Evolutionary conservation across 2,888 invertebrate genomes (phyloP).

Genomic region (Disparrhopalites patrizii): DNA sequence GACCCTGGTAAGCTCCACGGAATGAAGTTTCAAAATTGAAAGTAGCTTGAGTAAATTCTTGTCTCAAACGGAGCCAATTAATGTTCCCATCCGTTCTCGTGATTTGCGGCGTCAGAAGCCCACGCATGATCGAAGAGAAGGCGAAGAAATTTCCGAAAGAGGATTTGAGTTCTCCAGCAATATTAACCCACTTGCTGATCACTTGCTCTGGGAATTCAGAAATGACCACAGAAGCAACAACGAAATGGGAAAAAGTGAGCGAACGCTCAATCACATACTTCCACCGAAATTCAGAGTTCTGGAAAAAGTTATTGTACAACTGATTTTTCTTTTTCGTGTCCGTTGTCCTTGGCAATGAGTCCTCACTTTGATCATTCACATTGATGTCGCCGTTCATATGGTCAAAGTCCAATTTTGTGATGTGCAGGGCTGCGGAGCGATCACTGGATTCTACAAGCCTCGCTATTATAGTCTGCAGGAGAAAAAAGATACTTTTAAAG

Average conservation of each 20-base stretch:
- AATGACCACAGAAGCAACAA: constrained; percentile 37
- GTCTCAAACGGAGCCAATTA: constrained; percentile 43
- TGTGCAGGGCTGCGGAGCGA: constrained; percentile 34
- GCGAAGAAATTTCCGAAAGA: constrained; percentile 45
- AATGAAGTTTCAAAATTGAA: constrained; percentile 45
- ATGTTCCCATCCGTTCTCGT: constrained; percentile 40
- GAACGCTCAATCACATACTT: constrained; percentile 43
- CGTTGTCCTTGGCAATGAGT: not conserved
- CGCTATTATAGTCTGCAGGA: constrained; percentile 34
- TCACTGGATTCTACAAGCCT: constrained; percentile 42
- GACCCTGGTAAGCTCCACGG: constrained; percentile 39
- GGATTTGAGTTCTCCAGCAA: constrained; percentile 42
- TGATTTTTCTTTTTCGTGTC: not conserved
- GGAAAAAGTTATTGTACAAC: constrained; percentile 36
- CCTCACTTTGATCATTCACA: not conserved
- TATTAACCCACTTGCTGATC: constrained; percentile 44
- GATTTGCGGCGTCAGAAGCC: constrained; percentile 37
- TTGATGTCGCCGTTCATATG: constrained; percentile 25
- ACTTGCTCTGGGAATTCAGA: constrained; percentile 34
- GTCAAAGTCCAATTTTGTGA: constrained; percentile 42
- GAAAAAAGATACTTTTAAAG: not conserved
- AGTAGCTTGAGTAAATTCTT: constrained; percentile 39
- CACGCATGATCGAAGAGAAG: constrained; percentile 45
- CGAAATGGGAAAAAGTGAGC: constrained; percentile 42
- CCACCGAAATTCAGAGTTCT: constrained; percentile 41